Conservation (phyloP, 2,888 invertebrate genomes). For the Invenusta paracnida region DNA sequence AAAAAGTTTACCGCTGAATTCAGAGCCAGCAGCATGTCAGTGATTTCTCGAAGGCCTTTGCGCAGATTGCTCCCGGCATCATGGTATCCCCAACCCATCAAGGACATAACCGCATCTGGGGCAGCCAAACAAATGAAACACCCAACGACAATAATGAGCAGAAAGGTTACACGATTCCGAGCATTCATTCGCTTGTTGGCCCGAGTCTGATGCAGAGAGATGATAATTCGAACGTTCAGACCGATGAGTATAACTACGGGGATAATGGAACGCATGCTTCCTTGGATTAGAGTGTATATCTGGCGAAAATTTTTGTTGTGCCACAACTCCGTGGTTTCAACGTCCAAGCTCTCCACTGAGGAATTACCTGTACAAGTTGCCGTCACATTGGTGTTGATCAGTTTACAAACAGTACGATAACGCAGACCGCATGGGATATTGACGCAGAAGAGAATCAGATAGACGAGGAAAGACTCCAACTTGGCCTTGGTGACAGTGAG, state of each 20-base stretch:
- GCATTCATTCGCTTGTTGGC: constrained; percentile 52
- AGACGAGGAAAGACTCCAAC: constrained; percentile 52
- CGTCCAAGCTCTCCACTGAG: constrained; percentile 47
- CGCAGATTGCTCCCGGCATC: constrained; percentile 54
- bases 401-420: constrained; percentile 36
- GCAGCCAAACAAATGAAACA: constrained; percentile 57
- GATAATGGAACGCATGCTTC: constrained; percentile 54
- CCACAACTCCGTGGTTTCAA: constrained; percentile 50
- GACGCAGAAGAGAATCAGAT: constrained; percentile 52
- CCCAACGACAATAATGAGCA: constrained; percentile 57
- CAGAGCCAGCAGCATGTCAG: constrained; percentile 55
- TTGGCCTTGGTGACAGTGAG: constrained; percentile 51
- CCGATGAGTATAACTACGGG: constrained; percentile 55
- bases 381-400: background rate
- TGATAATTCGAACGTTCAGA: constrained; percentile 55
- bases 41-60: constrained; percentile 57
- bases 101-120: constrained; percentile 59
- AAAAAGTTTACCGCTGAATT: constrained; percentile 59
- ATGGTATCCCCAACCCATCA: constrained; percentile 57
- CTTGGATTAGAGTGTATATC: constrained; percentile 55
- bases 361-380: background rate
- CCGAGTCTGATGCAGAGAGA: constrained; percentile 51
- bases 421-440: constrained; percentile 53
- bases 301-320: constrained; percentile 51
- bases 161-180: constrained; percentile 56